Percentiles rank a stretch among this genome's conserved stretches.
Evolutionary conservation across 2,888 invertebrate species (phyloP).

Genomic region (Ophonus ardosiacus): DNA sequence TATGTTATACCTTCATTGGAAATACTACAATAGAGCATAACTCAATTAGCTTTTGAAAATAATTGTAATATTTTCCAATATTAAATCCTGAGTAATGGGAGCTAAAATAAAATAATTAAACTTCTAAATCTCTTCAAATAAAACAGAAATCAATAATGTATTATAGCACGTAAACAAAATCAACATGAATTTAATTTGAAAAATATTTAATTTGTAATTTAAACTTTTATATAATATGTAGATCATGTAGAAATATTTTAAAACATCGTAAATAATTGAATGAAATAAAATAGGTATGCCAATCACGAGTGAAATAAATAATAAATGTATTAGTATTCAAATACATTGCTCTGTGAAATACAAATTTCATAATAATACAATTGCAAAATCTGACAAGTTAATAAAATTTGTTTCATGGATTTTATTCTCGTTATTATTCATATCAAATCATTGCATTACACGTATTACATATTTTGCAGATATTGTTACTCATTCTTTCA

Average conservation of each 20-base stretch:
- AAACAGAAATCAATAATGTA: background rate
- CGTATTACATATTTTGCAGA: background rate
- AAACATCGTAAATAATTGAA: background rate
- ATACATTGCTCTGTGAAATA: background rate
- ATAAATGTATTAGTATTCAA: background rate
- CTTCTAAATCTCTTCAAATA: background rate
- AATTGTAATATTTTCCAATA: background rate
- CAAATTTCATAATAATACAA: background rate
- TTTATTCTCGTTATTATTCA: background rate
- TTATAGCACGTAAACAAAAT: background rate
- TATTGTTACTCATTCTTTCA: too few species aligned
- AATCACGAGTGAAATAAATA: background rate
- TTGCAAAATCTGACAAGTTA: background rate
- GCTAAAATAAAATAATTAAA: background rate
- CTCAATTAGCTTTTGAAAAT: background rate
- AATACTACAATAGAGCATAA: background rate
- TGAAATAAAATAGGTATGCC: background rate
- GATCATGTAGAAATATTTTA: background rate
- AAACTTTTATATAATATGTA: background rate
- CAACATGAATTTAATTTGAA: background rate
- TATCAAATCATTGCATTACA: background rate
- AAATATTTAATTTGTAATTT: background rate
- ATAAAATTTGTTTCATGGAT: slow-evolving; percentile 6
- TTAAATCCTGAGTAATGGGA: background rate
- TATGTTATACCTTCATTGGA: background rate